These are phyloP conservation scores for Oopsacas minuta DNA, from an alignment of 37 sponge, comb jelly and placozoan genomes.

Conservation along the genomic window DNA sequence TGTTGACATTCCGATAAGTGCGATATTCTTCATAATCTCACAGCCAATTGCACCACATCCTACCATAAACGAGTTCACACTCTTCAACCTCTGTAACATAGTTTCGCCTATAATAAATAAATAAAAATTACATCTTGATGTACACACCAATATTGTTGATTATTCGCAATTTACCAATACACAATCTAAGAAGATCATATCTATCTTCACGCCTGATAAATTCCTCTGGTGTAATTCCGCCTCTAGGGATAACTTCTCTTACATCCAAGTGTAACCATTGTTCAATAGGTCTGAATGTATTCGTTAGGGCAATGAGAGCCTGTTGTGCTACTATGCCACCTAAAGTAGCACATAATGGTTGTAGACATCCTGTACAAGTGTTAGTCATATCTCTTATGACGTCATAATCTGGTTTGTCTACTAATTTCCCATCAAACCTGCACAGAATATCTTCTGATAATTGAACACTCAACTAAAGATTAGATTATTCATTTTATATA, in stretches of 20 bases:
- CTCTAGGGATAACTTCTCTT: background rate
- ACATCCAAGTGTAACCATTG: conserved; percentile 45
- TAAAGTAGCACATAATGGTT: conserved; percentile 19
- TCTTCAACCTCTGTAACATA: background rate
- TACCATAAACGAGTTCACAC: background rate
- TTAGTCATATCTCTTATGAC: background rate
- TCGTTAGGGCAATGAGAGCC: conserved; percentile 73
- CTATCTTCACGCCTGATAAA: conserved; percentile 34
- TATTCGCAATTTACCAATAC: conserved; percentile 39
- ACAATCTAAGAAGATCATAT: conserved; percentile 61
- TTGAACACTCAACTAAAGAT: background rate
- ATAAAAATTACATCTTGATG: background rate
- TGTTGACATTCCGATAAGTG: conserved; percentile 69
- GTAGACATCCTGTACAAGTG: background rate
- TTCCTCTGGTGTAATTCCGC: background rate
- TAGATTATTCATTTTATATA: background rate
- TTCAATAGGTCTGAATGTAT: conserved; percentile 75
- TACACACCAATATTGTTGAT: background rate
- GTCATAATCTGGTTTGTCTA: background rate
- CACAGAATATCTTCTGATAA: background rate
- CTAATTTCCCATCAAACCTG: background rate
- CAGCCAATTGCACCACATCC: conserved; percentile 98
- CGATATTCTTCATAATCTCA: conserved; percentile 92
- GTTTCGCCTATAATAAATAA: background rate
- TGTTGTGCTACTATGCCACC: conserved; percentile 90